Conservation (phyloP, 2,888 invertebrate genomes). For the Dicyrtomina minuta region DNA sequence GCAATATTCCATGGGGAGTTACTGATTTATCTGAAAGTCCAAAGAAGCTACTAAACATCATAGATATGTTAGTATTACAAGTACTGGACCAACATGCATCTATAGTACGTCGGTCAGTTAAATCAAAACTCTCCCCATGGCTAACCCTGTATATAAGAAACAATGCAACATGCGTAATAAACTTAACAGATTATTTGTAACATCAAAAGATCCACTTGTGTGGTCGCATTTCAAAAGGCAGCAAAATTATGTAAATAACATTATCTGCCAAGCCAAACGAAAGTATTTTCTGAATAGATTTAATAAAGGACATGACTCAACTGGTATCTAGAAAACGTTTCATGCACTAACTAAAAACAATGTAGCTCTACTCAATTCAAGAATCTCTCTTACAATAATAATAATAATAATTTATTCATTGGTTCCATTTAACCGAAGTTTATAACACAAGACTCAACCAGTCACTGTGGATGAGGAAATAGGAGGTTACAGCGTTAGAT, state of each 20-base stretch:
- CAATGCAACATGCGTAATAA: background rate
- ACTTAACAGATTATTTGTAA: background rate
- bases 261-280: background rate
- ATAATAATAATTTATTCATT: too few relatives aligned
- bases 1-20: background rate
- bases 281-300: background rate
- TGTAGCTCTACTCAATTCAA: too few relatives aligned
- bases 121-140: background rate
- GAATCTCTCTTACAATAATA: too few relatives aligned
- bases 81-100: background rate
- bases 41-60: too few relatives aligned
- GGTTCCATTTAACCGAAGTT: too few relatives aligned
- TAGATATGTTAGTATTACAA: too few relatives aligned
- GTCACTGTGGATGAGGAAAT: too few relatives aligned
- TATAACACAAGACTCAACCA: too few relatives aligned
- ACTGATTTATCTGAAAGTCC: too few relatives aligned
- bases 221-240: background rate
- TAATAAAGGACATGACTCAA: background rate
- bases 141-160: background rate
- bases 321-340: background rate
- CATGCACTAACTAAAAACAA: background rate
- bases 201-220: background rate
- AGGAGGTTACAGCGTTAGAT: too few relatives aligned
- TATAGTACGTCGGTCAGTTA: background rate
- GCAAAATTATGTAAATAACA: background rate